Evolutionary conservation across 2,888 invertebrate species (phyloP).

Genomic region (Epirrita christyi): DNA sequence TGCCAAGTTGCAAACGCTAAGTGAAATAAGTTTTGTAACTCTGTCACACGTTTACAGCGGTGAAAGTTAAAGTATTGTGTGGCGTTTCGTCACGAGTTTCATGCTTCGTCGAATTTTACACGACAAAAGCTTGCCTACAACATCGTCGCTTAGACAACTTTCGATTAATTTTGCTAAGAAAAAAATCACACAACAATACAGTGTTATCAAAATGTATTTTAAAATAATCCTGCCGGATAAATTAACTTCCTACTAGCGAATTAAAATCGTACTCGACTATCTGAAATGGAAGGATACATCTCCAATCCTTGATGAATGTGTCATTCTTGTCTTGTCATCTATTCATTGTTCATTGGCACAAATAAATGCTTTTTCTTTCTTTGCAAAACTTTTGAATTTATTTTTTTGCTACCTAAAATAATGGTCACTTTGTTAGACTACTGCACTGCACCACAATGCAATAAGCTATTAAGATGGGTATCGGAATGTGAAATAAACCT

Average conservation of each 20-base stretch:
- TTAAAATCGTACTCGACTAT: no score
- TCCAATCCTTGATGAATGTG: not conserved
- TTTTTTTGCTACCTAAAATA: not conserved
- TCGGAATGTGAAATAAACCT: not conserved
- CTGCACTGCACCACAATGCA: constrained; percentile 5
- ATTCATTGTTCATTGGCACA: no score
- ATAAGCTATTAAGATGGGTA: constrained; percentile 1
- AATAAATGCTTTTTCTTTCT: no score
- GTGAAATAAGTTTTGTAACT: constrained; percentile 34
- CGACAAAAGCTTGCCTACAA: constrained; percentile 30
- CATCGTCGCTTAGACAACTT: constrained; percentile 17
- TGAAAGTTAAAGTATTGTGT: constrained; percentile 37
- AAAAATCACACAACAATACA: not conserved
- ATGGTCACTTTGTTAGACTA: not conserved
- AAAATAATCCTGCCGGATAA: not conserved
- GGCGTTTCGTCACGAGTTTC: constrained; percentile 35
- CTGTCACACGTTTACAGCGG: constrained; percentile 34
- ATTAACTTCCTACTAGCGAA: not conserved
- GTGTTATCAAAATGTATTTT: not conserved
- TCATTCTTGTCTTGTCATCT: no score
- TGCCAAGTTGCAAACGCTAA: constrained; percentile 32
- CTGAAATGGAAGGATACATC: no score
- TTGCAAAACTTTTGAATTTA: not conserved
- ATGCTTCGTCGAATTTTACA: constrained; percentile 28
- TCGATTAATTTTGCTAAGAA: constrained; percentile 1